phyloP scores from a whole-genome alignment of 2,888 invertebrate species.

The Agriopis marginaria region DNA sequence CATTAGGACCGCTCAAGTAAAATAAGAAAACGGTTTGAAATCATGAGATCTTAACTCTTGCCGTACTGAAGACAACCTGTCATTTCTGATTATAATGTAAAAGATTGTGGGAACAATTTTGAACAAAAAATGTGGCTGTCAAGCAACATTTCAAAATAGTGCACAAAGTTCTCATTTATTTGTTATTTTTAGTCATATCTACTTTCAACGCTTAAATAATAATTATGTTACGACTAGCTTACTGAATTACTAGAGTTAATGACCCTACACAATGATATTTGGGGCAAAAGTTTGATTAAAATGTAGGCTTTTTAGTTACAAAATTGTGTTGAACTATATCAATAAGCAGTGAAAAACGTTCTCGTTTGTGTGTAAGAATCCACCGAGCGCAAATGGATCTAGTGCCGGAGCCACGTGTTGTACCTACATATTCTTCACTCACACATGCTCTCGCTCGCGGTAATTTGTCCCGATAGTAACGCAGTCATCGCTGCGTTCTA shows the following conservation, averaged over 20 bases:
- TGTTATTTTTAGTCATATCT: too few relatives aligned
- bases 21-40: too few relatives aligned
- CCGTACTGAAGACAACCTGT: too few relatives aligned
- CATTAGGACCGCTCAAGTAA: too few relatives aligned
- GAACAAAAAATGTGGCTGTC: too few relatives aligned
- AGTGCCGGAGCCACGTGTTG: slow-evolving; percentile 17
- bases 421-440: slow-evolving; percentile 18
- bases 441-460: slow-evolving; percentile 12
- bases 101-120: too few relatives aligned
- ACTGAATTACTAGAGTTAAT: background rate
- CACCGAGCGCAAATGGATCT: slow-evolving; percentile 9
- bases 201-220: too few relatives aligned
- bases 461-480: slow-evolving; percentile 31
- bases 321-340: slow-evolving; percentile 16
- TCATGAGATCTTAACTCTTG: too few relatives aligned
- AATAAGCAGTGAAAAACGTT: slow-evolving; percentile 21
- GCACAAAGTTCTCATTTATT: too few relatives aligned
- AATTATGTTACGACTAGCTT: background rate
- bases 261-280: background rate
- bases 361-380: slow-evolving; percentile 21
- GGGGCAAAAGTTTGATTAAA: background rate
- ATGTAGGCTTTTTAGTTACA: background rate
- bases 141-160: too few relatives aligned
- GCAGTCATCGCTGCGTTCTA: slow-evolving; percentile 21
- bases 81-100: too few relatives aligned